phyloP scores from a whole-genome alignment of 2,888 invertebrate species.

The Rapana venosa region DNA sequence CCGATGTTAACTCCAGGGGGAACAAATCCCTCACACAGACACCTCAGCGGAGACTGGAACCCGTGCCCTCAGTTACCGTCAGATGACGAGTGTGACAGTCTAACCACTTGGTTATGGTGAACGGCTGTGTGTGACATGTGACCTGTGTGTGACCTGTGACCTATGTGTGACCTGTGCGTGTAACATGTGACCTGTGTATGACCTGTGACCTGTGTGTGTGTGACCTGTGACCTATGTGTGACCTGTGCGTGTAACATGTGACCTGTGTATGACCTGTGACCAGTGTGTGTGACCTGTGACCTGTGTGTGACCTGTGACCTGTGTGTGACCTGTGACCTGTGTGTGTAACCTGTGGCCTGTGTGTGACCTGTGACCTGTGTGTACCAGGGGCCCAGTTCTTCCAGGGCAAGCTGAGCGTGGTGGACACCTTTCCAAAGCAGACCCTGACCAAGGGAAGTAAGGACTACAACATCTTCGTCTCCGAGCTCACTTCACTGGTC shows the following conservation, averaged over 20 bases:
- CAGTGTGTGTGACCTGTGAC: not conserved
- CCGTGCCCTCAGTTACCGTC: no score
- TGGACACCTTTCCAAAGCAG: constrained; percentile 35
- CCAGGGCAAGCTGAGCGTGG: constrained; percentile 46
- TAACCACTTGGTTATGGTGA: no score
- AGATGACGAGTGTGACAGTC: no score
- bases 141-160: no score
- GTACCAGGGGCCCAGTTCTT: constrained; percentile 50
- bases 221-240: no score
- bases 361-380: not conserved
- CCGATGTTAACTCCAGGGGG: no score
- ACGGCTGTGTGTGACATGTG: no score
- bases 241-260: no score
- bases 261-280: not conserved
- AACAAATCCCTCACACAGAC: no score
- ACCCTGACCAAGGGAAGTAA: constrained; percentile 26
- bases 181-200: not conserved
- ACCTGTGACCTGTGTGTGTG: not conserved
- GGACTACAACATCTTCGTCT: constrained; percentile 34
- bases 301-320: not conserved
- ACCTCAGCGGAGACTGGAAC: no score
- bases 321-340: not conserved
- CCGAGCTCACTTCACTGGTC: constrained; percentile 41
- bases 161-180: no score
- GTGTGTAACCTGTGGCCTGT: no score